A percentile compares a stretch with the other conserved stretches of the same genome.
These are phyloP conservation scores for Parasteatoda lunata DNA, from an alignment of 2,888 invertebrate species.

Conservation along the genomic window DNA sequence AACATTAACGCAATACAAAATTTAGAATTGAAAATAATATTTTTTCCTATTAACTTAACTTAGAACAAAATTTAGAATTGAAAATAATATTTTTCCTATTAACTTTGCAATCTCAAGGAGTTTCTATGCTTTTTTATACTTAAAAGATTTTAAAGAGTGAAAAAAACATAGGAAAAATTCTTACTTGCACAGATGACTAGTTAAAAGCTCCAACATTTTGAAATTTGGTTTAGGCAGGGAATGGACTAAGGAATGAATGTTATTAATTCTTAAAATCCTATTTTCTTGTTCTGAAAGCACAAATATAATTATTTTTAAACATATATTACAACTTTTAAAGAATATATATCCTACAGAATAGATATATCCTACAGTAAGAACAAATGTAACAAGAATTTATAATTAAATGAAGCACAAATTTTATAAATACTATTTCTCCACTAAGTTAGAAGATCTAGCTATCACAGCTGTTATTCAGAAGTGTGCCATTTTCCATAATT, in stretches of 20 bases:
- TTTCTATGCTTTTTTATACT: background rate
- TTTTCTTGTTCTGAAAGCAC: constrained; percentile 84
- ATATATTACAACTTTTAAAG: background rate
- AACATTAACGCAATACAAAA: too few relatives aligned
- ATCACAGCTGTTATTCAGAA: too few relatives aligned
- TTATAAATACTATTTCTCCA: too few relatives aligned
- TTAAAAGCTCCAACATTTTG: constrained; percentile 89
- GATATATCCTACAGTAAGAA: too few relatives aligned
- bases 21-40: too few relatives aligned
- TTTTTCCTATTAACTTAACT: too few relatives aligned
- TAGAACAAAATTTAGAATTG: too few relatives aligned
- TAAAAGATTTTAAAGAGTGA: background rate
- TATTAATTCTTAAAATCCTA: constrained; percentile 83
- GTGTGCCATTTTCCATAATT: too few relatives aligned
- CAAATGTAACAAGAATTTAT: background rate
- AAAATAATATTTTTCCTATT: too few relatives aligned
- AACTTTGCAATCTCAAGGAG: too few relatives aligned
- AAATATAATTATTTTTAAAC: background rate
- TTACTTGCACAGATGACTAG: constrained; percentile 90
- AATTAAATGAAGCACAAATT: background rate
- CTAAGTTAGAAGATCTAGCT: too few relatives aligned
- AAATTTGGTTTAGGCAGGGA: constrained; percentile 88
- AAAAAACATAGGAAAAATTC: constrained; percentile 45
- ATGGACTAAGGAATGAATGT: constrained; percentile 89
- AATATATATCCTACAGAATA: too few relatives aligned